Conservation (phyloP, 2,888 invertebrate species). For the Chelonus formosanus region DNA sequence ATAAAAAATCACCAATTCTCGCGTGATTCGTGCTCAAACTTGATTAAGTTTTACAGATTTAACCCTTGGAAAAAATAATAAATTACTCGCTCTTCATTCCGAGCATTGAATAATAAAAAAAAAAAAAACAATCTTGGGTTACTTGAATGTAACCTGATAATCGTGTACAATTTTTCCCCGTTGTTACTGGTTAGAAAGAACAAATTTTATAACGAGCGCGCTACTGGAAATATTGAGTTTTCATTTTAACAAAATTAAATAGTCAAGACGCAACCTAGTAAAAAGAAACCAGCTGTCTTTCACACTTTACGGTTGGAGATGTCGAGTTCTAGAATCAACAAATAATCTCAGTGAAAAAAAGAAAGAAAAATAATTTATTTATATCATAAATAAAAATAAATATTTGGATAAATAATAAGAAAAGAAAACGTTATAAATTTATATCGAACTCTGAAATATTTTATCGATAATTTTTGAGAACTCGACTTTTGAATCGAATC, state of each 20-base stretch:
- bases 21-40: constrained; percentile 54
- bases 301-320: constrained; percentile 55
- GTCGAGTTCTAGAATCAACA: constrained; percentile 51
- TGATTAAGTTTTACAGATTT: constrained; percentile 63
- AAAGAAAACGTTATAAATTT: background rate
- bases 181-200: constrained; percentile 42
- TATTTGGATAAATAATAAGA: background rate
- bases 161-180: constrained; percentile 46
- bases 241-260: constrained; percentile 27
- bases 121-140: constrained; percentile 12
- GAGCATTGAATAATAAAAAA: background rate
- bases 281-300: constrained; percentile 58
- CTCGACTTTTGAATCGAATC: constrained; percentile 53
- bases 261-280: constrained; percentile 30
- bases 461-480: constrained; percentile 42
- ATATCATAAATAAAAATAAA: constrained; percentile 24
- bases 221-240: constrained; percentile 47
- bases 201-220: constrained; percentile 51
- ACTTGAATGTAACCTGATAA: constrained; percentile 22
- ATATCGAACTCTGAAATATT: too few species aligned
- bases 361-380: constrained; percentile 1
- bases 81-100: constrained; percentile 33
- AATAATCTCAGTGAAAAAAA: background rate
- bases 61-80: constrained; percentile 44
- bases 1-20: constrained; percentile 35